Percentiles rank a stretch among this genome's conserved stretches.
Conservation (phyloP, 2,888 invertebrate species). For the Eristalis tenax region DNA sequence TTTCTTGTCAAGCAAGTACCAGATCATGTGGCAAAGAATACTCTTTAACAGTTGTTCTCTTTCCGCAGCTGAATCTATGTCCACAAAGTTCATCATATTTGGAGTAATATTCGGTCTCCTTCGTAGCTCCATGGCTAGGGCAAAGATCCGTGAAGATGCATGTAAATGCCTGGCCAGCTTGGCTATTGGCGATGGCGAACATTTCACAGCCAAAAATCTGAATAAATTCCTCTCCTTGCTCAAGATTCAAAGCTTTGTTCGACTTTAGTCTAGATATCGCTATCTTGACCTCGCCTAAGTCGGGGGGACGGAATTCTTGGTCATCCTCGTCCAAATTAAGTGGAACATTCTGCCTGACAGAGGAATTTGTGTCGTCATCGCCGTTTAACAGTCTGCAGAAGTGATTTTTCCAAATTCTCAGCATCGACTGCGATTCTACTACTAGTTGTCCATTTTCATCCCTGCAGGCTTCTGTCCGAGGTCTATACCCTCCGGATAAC, state of each 20-base stretch:
- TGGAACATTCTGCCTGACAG: too few relatives aligned
- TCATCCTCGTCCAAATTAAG: too few relatives aligned
- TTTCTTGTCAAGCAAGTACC: slow-evolving; percentile 87
- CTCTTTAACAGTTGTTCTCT: background rate
- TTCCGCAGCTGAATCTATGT: slow-evolving; percentile 76
- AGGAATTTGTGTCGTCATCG: too few relatives aligned
- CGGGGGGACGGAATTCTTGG: too few relatives aligned
- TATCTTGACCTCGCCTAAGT: too few relatives aligned
- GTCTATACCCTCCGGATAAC: too few relatives aligned
- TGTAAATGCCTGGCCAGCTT: slow-evolving; percentile 89
- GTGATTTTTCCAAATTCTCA: too few relatives aligned
- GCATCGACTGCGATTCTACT: too few relatives aligned
- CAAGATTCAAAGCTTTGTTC: slow-evolving; percentile 91
- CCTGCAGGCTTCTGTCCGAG: too few relatives aligned
- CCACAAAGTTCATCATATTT: slow-evolving; percentile 87
- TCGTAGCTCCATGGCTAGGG: slow-evolving; percentile 86
- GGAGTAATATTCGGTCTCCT: slow-evolving; percentile 87
- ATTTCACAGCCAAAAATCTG: slow-evolving; percentile 87
- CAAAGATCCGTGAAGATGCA: slow-evolving; percentile 89
- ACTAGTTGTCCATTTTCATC: too few relatives aligned
- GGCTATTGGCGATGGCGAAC: slow-evolving; percentile 91
- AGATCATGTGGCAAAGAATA: slow-evolving; percentile 84
- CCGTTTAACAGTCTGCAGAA: too few relatives aligned
- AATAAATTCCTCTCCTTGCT: slow-evolving; percentile 89
- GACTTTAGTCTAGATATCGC: too few relatives aligned